A percentile compares a stretch with the other conserved stretches of the same genome.
Conservation (phyloP, 1,140 invertebrate species). For the Trialeurodes vaporariorum region DNA sequence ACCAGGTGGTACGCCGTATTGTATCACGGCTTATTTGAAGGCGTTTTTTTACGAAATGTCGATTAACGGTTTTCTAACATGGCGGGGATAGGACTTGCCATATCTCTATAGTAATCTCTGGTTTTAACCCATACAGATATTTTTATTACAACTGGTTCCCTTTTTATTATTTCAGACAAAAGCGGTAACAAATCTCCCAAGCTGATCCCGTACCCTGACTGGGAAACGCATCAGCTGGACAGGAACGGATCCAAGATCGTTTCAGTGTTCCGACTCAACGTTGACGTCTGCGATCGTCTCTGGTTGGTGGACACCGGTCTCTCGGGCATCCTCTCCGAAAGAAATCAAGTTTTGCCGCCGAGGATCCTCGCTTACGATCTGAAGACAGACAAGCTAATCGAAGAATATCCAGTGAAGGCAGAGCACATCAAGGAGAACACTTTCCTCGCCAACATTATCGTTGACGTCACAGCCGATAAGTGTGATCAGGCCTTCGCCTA, state of each 20-base stretch:
- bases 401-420: conserved; percentile 46
- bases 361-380: conserved; percentile 59
- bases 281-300: conserved; percentile 56
- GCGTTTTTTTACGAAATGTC: too few relatives aligned
- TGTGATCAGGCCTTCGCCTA: conserved; percentile 63
- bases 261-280: conserved; percentile 55
- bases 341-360: conserved; percentile 42
- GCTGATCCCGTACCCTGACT: conserved; percentile 58
- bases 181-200: conserved; percentile 40
- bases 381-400: conserved; percentile 50
- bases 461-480: conserved; percentile 50
- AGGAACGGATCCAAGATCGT: conserved; percentile 47
- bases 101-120: too few relatives aligned
- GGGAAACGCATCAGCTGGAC: conserved; percentile 46
- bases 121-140: too few relatives aligned
- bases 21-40: too few relatives aligned
- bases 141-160: too few relatives aligned
- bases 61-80: too few relatives aligned
- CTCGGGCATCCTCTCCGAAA: conserved; percentile 44
- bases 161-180: too few relatives aligned
- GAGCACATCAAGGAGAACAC: conserved; percentile 52
- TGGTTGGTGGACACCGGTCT: conserved; percentile 66
- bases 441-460: conserved; percentile 60
- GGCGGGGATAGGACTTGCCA: too few relatives aligned
- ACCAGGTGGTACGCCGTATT: too few relatives aligned